Percentiles rank a stretch among this genome's conserved stretches.
These are phyloP conservation scores for Corydoras sp. DNA, from an alignment of 2,113 vertebrate species.

Conservation along the genomic window DNA sequence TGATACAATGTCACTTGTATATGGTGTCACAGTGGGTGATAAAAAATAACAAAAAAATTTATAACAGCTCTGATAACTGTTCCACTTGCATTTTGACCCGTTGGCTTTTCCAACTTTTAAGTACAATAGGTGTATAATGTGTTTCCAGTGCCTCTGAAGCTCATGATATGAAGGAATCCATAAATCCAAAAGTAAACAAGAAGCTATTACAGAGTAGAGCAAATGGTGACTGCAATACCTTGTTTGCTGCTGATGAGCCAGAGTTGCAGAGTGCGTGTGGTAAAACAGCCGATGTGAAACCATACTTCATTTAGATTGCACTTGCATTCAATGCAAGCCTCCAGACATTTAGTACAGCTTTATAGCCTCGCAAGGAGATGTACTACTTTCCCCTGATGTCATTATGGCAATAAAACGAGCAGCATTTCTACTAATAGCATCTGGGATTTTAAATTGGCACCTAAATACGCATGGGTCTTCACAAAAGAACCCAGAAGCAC, in stretches of 20 bases:
- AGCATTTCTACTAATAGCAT: neutral
- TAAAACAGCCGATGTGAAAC: neutral
- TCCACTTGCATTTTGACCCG: no score
- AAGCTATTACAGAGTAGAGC: slow-evolving; percentile 5
- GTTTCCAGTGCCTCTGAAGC: neutral
- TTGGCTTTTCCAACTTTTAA: no score
- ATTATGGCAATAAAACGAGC: slow-evolving; percentile 14
- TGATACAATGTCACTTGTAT: no score
- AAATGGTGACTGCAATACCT: neutral
- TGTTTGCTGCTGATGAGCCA: neutral
- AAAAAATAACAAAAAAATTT: no score
- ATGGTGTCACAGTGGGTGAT: no score
- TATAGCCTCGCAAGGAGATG: slow-evolving; percentile 12
- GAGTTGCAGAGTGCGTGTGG: neutral
- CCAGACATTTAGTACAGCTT: neutral
- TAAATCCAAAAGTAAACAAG: slow-evolving; percentile 42
- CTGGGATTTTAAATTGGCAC: neutral
- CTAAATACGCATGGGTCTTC: slow-evolving; percentile 3
- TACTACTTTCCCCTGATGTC: neutral
- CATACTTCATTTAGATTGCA: slow-evolving; percentile 16
- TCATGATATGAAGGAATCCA: slow-evolving; percentile 42
- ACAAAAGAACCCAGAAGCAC: neutral
- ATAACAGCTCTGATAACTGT: no score
- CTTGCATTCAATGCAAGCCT: neutral
- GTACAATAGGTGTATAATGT: no score